These are phyloP conservation scores for Saguinus imperator DNA, from an alignment of 2,113 vertebrate genomes.

Conservation along the genomic window DNA sequence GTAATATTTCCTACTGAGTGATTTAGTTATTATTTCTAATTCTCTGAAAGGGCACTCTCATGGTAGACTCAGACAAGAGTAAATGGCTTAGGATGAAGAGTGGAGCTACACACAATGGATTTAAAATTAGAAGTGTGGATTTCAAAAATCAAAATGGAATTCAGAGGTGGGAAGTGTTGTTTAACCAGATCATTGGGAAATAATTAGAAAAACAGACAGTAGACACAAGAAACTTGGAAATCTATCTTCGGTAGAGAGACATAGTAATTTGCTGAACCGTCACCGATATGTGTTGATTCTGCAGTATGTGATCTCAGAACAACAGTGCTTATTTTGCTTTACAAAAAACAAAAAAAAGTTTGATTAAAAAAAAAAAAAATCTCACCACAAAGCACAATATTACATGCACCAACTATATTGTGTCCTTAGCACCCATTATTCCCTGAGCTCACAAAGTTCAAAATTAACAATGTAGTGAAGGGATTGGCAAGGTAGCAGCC, in stretches of 20 bases:
- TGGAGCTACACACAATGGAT: background rate
- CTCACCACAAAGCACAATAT: background rate
- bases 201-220: slow-evolving; percentile 23
- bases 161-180: background rate
- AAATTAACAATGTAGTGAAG: background rate
- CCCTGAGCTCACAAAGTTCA: background rate
- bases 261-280: background rate
- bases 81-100: background rate
- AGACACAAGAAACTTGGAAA: background rate
- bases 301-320: background rate
- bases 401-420: background rate
- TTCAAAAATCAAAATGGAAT: background rate
- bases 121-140: background rate
- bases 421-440: background rate
- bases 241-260: background rate
- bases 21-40: slow-evolving; percentile 31
- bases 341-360: background rate
- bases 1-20: background rate
- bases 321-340: background rate
- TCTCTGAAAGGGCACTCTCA: background rate
- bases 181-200: background rate
- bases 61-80: background rate
- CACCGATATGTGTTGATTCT: background rate
- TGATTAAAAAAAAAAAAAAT: background rate
- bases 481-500: background rate